Conservation (phyloP, 2,797 vertebrate genomes). For the Balearica regulorum region DNA sequence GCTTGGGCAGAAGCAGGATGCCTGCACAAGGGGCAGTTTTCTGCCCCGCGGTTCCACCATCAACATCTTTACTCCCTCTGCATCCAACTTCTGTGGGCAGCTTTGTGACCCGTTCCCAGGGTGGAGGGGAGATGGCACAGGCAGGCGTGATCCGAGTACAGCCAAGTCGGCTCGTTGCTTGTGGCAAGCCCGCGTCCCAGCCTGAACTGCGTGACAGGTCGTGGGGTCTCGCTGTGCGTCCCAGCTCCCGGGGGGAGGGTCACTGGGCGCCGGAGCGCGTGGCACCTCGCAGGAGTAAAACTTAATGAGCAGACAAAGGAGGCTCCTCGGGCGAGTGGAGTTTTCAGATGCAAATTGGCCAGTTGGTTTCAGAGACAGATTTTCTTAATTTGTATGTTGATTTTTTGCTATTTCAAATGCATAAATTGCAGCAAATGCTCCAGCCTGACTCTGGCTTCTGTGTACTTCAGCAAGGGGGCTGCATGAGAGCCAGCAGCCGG, state of each 20-base stretch:
- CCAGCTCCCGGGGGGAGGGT: rapidly evolving
- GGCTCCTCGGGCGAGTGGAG: background rate
- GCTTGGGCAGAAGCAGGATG: background rate
- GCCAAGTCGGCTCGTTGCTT: background rate
- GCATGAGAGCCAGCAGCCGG: background rate
- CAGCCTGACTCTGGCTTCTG: background rate
- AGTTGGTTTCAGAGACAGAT: background rate
- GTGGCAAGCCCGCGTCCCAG: background rate
- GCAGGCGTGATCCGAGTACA: background rate
- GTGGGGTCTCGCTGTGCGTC: background rate
- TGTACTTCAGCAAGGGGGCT: background rate
- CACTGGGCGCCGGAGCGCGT: rapidly evolving
- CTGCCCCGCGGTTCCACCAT: background rate
- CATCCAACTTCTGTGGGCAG: background rate
- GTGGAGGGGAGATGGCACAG: background rate
- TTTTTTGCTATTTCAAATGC: conserved; percentile 11
- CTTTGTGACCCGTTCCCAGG: background rate
- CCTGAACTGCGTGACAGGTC: background rate
- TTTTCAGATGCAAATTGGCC: background rate
- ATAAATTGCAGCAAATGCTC: background rate
- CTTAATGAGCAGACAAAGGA: background rate
- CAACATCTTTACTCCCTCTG: background rate
- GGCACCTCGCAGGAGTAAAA: background rate
- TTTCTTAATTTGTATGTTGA: conserved; percentile 24
- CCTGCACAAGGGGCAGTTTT: background rate